These are phyloP conservation scores for Cryptophagus acutangulus DNA, from an alignment of 2,888 invertebrate species.

Conservation along the genomic window DNA sequence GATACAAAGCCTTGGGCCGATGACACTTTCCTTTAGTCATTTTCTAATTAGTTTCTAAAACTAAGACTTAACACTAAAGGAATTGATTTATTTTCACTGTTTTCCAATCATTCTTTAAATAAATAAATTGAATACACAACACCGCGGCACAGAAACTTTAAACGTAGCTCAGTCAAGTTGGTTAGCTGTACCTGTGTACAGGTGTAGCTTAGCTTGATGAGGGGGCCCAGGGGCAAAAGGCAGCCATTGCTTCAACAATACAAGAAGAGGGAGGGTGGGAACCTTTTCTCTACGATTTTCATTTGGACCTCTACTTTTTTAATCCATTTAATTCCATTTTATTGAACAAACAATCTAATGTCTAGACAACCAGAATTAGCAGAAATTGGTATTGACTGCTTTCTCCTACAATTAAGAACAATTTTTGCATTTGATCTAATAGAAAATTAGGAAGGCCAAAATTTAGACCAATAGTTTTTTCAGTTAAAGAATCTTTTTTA, in stretches of 20 bases:
- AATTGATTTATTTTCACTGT: neutral
- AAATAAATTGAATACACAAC: too few species aligned
- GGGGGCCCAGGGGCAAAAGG: slow-evolving; percentile 21
- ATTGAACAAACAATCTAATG: neutral
- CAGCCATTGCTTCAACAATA: slow-evolving; percentile 24
- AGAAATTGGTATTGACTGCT: too few species aligned
- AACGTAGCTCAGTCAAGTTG: slow-evolving; percentile 24
- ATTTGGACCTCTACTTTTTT: neutral
- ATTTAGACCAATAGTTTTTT: too few species aligned
- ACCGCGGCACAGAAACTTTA: slow-evolving; percentile 10
- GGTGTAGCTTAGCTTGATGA: slow-evolving; percentile 25
- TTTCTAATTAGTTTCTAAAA: slow-evolving; percentile 12
- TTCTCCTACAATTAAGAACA: too few species aligned
- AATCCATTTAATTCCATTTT: neutral
- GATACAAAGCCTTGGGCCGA: slow-evolving; percentile 62
- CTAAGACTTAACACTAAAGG: slow-evolving; percentile 13
- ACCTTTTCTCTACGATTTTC: slow-evolving; percentile 2
- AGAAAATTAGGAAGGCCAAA: too few species aligned
- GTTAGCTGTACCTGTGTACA: slow-evolving; percentile 30
- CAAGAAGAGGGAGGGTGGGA: slow-evolving; percentile 22
- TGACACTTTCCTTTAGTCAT: slow-evolving; percentile 59
- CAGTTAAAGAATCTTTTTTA: too few species aligned
- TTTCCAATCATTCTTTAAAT: slow-evolving; percentile 5
- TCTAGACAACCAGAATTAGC: neutral
- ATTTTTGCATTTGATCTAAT: too few species aligned